These are phyloP conservation scores for Tragelaphus strepsiceros DNA, from an alignment of 2,113 vertebrate species.

Conservation along the genomic window DNA sequence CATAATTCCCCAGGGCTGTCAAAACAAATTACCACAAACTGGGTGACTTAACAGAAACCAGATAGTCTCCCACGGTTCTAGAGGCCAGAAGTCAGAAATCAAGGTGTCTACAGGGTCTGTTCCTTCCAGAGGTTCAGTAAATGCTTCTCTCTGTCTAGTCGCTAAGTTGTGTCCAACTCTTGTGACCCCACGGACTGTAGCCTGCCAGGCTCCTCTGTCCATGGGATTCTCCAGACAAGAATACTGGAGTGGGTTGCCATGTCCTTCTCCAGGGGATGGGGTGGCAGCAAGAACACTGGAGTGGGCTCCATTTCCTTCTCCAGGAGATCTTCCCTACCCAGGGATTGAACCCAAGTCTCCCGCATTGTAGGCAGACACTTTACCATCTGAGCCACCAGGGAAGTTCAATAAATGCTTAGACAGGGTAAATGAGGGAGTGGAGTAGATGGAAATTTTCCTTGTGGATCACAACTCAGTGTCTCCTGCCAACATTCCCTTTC, in stretches of 20 bases:
- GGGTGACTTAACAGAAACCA: not conserved
- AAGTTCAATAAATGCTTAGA: not conserved
- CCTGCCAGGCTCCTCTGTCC: no score
- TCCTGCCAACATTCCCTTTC: not conserved
- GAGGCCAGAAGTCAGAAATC: not conserved
- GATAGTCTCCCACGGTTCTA: not conserved
- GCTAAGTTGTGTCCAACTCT: no score
- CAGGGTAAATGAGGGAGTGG: not conserved
- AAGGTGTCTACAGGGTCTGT: not conserved
- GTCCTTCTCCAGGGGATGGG: no score
- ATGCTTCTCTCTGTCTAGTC: not conserved
- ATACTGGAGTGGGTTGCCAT: no score
- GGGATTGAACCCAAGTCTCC: no score
- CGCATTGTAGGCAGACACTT: no score
- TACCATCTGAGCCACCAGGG: no score
- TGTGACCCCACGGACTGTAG: no score
- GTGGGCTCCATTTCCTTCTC: no score
- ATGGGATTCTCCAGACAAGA: no score
- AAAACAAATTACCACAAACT: not conserved
- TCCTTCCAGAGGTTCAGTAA: not conserved
- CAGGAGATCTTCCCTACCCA: no score
- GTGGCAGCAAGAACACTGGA: no score
- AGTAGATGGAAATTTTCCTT: not conserved
- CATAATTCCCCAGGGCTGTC: not conserved
- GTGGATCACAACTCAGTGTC: not conserved